These are phyloP conservation scores for Macrotus californicus DNA, from an alignment of 2,113 vertebrate species.

Conservation along the genomic window DNA sequence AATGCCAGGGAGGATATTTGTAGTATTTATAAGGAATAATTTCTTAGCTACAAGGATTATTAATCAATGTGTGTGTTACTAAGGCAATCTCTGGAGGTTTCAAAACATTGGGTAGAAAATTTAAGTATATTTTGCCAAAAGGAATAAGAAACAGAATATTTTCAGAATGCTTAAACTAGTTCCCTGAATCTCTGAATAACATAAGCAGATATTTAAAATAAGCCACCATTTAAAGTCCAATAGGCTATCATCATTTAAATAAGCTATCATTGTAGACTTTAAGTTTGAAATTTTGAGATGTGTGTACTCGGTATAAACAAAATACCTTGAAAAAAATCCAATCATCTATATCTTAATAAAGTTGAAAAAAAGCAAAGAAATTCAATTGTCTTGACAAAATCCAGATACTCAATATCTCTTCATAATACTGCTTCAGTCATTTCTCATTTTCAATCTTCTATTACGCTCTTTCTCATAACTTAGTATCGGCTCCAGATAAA, in stretches of 20 bases:
- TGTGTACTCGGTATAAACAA: neutral
- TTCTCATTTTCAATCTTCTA: neutral
- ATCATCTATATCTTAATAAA: neutral
- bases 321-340: neutral
- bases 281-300: neutral
- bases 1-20: neutral
- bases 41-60: neutral
- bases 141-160: neutral
- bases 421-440: neutral
- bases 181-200: neutral
- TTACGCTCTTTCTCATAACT: neutral
- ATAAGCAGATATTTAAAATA: neutral
- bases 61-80: neutral
- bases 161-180: neutral
- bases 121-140: slow-evolving; percentile 3
- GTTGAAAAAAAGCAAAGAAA: neutral
- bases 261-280: neutral
- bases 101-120: neutral
- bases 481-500: neutral
- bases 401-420: neutral
- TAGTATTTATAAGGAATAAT: neutral
- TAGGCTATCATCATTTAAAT: neutral
- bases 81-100: neutral
- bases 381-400: neutral
- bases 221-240: neutral